phyloP scores from a whole-genome alignment of 2,797 vertebrate species.

The Hemitrygon akajei region DNA sequence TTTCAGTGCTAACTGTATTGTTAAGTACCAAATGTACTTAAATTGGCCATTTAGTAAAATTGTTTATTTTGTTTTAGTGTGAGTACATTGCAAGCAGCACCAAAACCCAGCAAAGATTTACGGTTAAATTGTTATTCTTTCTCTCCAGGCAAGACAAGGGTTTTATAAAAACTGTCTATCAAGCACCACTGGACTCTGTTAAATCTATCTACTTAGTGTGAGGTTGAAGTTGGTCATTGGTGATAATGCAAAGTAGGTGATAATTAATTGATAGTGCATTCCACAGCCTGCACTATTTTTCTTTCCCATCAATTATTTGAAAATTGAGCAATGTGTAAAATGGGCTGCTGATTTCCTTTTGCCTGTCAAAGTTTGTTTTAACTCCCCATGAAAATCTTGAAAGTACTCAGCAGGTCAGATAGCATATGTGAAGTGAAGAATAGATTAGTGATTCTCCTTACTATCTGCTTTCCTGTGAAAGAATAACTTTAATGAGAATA shows the following conservation, averaged over 20 bases:
- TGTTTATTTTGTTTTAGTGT: neutral
- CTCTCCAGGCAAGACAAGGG: neutral
- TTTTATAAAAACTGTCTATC: neutral
- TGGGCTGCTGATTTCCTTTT: neutral
- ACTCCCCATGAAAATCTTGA: neutral
- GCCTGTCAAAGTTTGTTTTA: neutral
- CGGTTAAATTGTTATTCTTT: neutral
- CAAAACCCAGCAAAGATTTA: neutral
- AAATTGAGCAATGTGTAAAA: neutral
- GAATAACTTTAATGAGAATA: neutral
- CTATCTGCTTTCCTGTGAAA: neutral
- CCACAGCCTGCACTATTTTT: neutral
- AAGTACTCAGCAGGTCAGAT: no score
- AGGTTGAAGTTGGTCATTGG: neutral
- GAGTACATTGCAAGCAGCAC: neutral
- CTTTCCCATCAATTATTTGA: neutral
- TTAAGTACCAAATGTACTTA: neutral
- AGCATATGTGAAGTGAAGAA: no score
- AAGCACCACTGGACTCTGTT: neutral
- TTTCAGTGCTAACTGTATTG: neutral
- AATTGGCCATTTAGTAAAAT: neutral
- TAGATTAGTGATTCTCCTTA: neutral
- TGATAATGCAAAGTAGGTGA: neutral
- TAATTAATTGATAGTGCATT: neutral
- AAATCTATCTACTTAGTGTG: neutral